Conservation (phyloP, 2,888 invertebrate genomes). For the Beris morrisii region DNA sequence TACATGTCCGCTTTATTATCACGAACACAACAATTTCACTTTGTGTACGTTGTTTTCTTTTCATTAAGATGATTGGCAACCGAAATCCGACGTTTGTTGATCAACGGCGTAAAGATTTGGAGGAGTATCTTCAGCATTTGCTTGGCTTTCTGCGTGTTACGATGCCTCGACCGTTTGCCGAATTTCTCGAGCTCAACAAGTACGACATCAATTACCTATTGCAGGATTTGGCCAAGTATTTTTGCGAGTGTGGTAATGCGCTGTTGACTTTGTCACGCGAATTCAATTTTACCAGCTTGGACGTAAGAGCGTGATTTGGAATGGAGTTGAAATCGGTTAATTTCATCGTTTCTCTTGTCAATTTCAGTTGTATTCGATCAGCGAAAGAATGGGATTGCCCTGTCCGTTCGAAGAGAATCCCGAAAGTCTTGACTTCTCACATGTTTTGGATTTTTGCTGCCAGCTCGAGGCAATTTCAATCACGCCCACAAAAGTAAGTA, state of each 20-base stretch:
- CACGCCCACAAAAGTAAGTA: conserved; percentile 50
- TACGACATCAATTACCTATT: conserved; percentile 88
- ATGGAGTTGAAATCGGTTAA: conserved; percentile 12
- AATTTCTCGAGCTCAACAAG: conserved; percentile 84
- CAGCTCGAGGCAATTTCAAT: conserved; percentile 63
- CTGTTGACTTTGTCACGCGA: conserved; percentile 61
- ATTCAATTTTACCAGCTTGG: conserved; percentile 75
- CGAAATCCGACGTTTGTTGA: conserved; percentile 86
- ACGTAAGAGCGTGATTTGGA: conserved; percentile 59
- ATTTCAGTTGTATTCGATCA: conserved; percentile 84
- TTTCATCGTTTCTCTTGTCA: neutral
- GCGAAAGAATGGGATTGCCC: conserved; percentile 81
- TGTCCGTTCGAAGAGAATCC: conserved; percentile 78
- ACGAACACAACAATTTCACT: neutral
- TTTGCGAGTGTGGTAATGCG: conserved; percentile 75
- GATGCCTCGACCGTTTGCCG: conserved; percentile 78
- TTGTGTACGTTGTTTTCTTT: neutral
- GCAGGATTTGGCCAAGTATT: conserved; percentile 77
- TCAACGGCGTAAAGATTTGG: conserved; percentile 76
- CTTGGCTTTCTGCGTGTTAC: conserved; percentile 74
- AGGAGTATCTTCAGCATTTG: conserved; percentile 77
- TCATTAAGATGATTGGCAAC: conserved; percentile 71
- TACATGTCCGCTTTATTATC: conserved; percentile 34
- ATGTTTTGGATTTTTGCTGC: conserved; percentile 84
- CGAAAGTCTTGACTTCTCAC: conserved; percentile 86